Evolutionary conservation across 2,113 vertebrate genomes (phyloP).

Genomic region (Etia nguti): DNA sequence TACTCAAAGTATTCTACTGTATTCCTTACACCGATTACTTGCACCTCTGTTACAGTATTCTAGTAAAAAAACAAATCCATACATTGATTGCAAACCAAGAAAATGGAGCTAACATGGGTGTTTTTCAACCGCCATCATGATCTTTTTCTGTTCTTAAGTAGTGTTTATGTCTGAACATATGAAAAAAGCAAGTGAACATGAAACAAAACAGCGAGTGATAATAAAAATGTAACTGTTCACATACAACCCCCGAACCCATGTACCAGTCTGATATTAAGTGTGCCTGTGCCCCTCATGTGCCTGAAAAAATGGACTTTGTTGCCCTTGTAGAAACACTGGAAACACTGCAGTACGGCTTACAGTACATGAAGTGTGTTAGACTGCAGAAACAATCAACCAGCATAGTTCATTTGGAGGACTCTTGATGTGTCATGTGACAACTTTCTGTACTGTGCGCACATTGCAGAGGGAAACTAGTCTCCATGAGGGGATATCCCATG

Average conservation of each 20-base stretch:
- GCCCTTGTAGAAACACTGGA: not conserved
- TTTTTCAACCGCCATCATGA: not conserved
- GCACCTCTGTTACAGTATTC: not conserved
- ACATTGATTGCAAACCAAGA: not conserved
- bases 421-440: constrained; percentile 47
- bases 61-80: not conserved
- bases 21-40: constrained; percentile 56
- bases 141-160: not conserved
- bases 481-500: constrained; percentile 33
- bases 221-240: not conserved
- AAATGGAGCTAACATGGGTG: not conserved
- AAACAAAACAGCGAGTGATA: not conserved
- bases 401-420: not conserved
- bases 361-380: not conserved
- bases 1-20: not conserved
- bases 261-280: not conserved
- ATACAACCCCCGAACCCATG: not conserved
- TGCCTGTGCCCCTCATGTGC: not conserved
- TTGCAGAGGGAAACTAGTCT: not conserved
- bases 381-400: not conserved
- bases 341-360: not conserved
- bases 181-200: not conserved
- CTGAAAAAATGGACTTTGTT: not conserved
- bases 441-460: constrained; percentile 44
- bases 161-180: not conserved